phyloP scores from a whole-genome alignment of 2,113 vertebrate species.

The Prionailurus bengalensis region DNA sequence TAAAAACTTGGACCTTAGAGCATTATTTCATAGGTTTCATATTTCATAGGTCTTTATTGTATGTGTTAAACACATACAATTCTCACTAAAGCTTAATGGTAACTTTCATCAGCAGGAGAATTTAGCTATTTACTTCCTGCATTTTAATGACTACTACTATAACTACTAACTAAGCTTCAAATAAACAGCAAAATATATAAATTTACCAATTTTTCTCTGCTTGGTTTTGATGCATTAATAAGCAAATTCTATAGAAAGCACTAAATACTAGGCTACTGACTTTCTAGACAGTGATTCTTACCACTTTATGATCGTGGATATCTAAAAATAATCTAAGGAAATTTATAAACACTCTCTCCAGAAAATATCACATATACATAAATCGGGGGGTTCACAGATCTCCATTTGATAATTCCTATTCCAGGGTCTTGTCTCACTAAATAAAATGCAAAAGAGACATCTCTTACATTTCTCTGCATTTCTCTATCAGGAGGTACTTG shows the following conservation, averaged over 20 bases:
- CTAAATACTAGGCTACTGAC: not conserved
- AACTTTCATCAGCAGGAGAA: not conserved
- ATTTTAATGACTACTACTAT: not conserved
- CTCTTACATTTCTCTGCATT: constrained; percentile 17
- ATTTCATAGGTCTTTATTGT: too few species aligned
- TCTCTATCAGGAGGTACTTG: not conserved
- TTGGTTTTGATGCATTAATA: constrained; percentile 8
- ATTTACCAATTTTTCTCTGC: not conserved
- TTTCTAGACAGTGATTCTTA: constrained; percentile 25
- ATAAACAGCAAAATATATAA: not conserved
- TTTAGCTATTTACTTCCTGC: not conserved
- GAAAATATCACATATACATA: not conserved
- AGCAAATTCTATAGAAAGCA: not conserved
- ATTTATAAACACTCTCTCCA: not conserved
- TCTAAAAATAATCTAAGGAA: not conserved
- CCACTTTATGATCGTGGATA: not conserved
- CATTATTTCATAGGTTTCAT: not conserved
- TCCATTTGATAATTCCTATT: not conserved
- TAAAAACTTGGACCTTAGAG: not conserved
- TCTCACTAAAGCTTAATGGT: not conserved
- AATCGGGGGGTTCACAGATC: not conserved
- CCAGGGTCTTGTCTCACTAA: not conserved
- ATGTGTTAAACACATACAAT: not conserved
- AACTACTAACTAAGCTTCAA: not conserved
- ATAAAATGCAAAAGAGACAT: not conserved